Evolutionary conservation across 2,797 vertebrate genomes (phyloP), one percentile per base, ranked within the genome.

Genomic region (Percopsis omiscomaycus): DNA sequence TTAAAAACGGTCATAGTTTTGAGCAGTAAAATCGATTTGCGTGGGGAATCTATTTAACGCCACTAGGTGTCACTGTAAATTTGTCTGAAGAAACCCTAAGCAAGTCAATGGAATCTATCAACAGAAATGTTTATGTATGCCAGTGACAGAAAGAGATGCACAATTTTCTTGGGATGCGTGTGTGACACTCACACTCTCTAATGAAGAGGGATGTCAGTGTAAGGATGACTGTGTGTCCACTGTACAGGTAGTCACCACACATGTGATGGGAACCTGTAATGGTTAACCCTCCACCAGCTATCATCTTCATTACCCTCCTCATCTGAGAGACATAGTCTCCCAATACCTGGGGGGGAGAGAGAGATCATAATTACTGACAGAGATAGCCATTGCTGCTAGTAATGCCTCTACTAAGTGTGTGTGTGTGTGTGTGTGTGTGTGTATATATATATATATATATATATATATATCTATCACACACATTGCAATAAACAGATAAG

Each of bases 211-310:
- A 95, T 1, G 93, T 93, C 59, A 95, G 93, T 0, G 94, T 95
- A 27, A 95, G 71, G 84, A 95, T 94, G 87, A 96, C 94, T 0
- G 95, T 96, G 86, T 96, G 95, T 10, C 95, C 95, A 0, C 95
- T 96, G 90, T 95, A 96, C 71, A 96, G 90, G 68, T 95, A 96
- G 80, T 96, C 95, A 0, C 95, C 95, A 30, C 95, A 96, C 94
- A 96, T 91, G 84, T 91, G 90, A 86, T 96, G 95, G 64, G 94
- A 90, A 15, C 95, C 94, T 0, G 95, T 96, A 88, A 96, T 95
- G 61, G 95, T 94, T 54, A 96, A 86, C 37, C 94, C 95, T 1
- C 94, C 95, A 0, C 95, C 95, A 0, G 94, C 93, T 28, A 95
- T 86, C 86, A 96, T 66, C 64, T 95, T 95, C 91, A 95, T 92